Evolutionary conservation across 2,888 invertebrate genomes (phyloP).

Genomic region (Caenorhabditis angaria): DNA sequence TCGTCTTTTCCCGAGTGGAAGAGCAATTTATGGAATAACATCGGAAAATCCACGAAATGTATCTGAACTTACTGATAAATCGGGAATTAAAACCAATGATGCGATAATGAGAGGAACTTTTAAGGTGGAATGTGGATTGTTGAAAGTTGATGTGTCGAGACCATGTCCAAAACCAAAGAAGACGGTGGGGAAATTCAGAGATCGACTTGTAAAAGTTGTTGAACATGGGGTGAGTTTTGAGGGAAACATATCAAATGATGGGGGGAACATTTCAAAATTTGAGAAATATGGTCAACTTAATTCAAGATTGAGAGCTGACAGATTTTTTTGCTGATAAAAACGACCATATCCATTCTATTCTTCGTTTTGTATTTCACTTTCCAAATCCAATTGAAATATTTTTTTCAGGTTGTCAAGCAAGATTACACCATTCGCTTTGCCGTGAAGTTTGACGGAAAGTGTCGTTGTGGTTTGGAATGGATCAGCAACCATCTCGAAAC

Average conservation of each 20-base stretch:
- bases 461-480: constrained; percentile 4
- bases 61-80: not conserved
- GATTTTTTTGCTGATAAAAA: too few species aligned
- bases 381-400: too few species aligned
- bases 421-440: not conserved
- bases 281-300: too few species aligned
- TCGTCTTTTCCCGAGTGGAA: not conserved
- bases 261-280: too few species aligned
- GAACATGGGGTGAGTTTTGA: not conserved
- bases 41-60: constrained; percentile 6
- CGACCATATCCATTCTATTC: too few species aligned
- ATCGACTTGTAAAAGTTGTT: not conserved
- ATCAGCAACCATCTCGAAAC: not conserved
- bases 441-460: not conserved
- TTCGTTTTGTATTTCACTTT: too few species aligned
- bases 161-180: not conserved
- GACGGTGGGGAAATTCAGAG: not conserved
- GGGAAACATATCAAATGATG: too few species aligned
- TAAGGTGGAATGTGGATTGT: not conserved
- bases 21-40: not conserved
- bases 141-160: not conserved
- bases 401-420: not conserved
- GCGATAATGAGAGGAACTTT: not conserved
- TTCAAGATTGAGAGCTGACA: too few species aligned
- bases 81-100: not conserved